Conservation (phyloP, 2,113 vertebrate genomes). For the Hippocampus guttulatus region DNA sequence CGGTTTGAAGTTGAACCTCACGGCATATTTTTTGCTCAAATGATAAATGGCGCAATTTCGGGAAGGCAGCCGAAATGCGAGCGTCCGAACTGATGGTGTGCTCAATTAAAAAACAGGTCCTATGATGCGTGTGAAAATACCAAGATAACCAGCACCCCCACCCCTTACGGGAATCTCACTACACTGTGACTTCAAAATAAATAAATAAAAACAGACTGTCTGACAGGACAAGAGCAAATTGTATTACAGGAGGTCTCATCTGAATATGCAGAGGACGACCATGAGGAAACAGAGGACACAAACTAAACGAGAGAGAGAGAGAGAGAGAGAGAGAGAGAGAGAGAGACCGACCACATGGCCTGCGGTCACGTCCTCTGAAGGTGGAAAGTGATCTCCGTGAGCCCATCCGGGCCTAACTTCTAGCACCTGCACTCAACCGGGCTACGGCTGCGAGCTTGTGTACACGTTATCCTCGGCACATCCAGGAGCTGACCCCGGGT, state of each 20-base stretch:
- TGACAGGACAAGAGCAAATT: conserved; percentile 45
- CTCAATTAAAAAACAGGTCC: neutral
- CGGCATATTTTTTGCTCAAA: neutral
- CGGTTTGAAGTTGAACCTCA: neutral
- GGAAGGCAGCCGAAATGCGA: neutral
- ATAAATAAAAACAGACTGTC: conserved; percentile 27
- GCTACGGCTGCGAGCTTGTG: conserved; percentile 33
- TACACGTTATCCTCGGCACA: conserved; percentile 42
- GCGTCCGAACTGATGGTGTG: neutral
- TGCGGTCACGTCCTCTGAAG: conserved; percentile 55
- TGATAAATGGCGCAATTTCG: neutral
- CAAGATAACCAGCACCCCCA: neutral
- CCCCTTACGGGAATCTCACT: conserved; percentile 1
- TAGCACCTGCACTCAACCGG: conserved; percentile 41
- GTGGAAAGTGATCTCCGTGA: conserved; percentile 61
- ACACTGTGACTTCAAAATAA: conserved; percentile 32
- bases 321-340: conserved; percentile 25
- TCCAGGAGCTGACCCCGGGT: conserved; percentile 56
- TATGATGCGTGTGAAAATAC: neutral
- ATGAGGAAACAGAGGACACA: conserved; percentile 27
- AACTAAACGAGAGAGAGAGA: conserved; percentile 21
- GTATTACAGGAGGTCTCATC: conserved; percentile 57
- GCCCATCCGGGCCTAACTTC: conserved; percentile 45
- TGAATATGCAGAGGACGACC: conserved; percentile 56
- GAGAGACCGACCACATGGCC: conserved; percentile 39